Evolutionary conservation across 1,140 invertebrate species (phyloP).

Genomic region (Drosophila rhopaloa): DNA sequence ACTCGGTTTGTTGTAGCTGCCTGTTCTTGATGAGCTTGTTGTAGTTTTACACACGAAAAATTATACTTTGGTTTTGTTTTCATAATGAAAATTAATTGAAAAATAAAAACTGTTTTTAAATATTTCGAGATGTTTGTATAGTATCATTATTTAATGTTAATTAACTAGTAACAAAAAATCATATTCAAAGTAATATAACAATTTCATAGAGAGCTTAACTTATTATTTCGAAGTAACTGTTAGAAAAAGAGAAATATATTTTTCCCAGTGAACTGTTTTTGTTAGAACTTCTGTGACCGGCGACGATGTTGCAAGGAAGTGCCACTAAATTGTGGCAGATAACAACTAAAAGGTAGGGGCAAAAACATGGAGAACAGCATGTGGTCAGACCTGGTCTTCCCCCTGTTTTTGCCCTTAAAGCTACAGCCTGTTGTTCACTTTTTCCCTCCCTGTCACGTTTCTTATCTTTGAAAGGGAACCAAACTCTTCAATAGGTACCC

Average conservation of each 20-base stretch:
- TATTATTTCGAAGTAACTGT: no score
- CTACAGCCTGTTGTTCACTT: conserved; percentile 56
- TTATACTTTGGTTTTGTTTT: not conserved
- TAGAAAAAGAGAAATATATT: no score
- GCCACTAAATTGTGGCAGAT: conserved; percentile 80
- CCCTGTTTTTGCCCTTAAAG: conserved; percentile 27
- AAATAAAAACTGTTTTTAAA: no score
- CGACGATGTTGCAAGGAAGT: conserved; percentile 77
- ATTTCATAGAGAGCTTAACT: no score
- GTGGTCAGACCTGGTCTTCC: conserved; percentile 47
- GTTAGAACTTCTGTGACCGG: conserved; percentile 56
- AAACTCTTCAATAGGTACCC: conserved; percentile 27
- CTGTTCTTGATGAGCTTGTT: conserved; percentile 43
- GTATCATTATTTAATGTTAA: no score
- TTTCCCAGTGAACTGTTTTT: conserved; percentile 11
- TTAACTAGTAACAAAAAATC: no score
- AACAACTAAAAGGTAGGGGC: conserved; percentile 47
- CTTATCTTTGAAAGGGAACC: conserved; percentile 46
- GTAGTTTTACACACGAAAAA: conserved; percentile 5
- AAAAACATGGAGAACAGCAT: conserved; percentile 62
- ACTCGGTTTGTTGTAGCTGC: conserved; percentile 49
- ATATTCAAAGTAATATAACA: no score
- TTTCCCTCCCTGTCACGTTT: conserved; percentile 10
- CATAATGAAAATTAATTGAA: no score
- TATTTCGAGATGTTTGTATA: no score